Conservation (phyloP, 2,888 invertebrate species). For the Pollenia angustigena region DNA sequence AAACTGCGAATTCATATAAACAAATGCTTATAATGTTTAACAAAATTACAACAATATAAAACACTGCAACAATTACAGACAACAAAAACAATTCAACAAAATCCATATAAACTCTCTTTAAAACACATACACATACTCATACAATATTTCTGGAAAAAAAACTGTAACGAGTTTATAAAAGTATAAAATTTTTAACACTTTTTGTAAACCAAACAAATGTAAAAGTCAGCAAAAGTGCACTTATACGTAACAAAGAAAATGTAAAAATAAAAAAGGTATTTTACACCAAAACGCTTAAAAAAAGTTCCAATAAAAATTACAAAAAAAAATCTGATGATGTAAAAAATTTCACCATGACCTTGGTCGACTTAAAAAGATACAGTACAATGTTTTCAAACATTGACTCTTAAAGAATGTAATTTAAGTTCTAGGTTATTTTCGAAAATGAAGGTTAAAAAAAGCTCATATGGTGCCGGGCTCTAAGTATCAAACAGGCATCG, state of each 20-base stretch:
- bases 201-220: slow-evolving; percentile 52
- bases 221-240: slow-evolving; percentile 69
- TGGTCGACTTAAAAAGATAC: slow-evolving; percentile 40
- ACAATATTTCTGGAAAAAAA: neutral
- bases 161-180: slow-evolving; percentile 61
- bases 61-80: slow-evolving; percentile 44
- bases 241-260: slow-evolving; percentile 35
- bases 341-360: slow-evolving; percentile 52
- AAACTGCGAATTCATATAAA: slow-evolving; percentile 43
- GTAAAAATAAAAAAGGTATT: slow-evolving; percentile 39
- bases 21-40: slow-evolving; percentile 39
- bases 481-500: too few relatives aligned
- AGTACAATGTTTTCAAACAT: neutral
- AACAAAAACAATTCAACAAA: slow-evolving; percentile 42
- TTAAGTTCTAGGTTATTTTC: neutral
- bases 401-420: neutral
- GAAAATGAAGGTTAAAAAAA: neutral
- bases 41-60: slow-evolving; percentile 7
- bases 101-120: neutral
- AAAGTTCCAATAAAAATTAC: slow-evolving; percentile 34
- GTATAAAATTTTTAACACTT: slow-evolving; percentile 40
- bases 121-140: neutral
- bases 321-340: slow-evolving; percentile 45
- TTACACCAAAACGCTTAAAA: slow-evolving; percentile 36
- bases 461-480: too few relatives aligned